Percentiles rank a stretch among this genome's conserved stretches.
phyloP scores from a whole-genome alignment of 2,888 invertebrate genomes.

The Pyrochroa serraticornis region DNA sequence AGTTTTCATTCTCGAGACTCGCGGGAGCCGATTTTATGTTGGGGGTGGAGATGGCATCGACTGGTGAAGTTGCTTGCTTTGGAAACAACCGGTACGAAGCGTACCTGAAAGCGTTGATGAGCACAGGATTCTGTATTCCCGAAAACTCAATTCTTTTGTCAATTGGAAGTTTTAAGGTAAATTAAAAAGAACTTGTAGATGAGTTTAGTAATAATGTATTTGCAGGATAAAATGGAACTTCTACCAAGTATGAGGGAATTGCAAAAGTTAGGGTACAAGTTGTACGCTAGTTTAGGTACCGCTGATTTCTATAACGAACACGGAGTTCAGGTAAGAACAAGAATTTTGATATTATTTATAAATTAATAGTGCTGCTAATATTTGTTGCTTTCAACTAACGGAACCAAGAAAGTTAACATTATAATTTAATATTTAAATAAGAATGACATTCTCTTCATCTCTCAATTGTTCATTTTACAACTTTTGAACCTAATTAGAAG shows the following conservation, averaged over 20 bases:
- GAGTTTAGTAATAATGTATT: constrained; percentile 39
- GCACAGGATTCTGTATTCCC: constrained; percentile 96
- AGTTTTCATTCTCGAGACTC: constrained; percentile 96
- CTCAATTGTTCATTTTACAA: background rate
- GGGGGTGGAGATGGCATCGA: constrained; percentile 99
- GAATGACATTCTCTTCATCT: too few relatives aligned
- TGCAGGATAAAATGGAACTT: constrained; percentile 90
- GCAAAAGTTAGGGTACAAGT: constrained; percentile 89
- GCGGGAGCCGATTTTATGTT: constrained; percentile 97
- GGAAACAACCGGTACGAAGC: constrained; percentile 98
- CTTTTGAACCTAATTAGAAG: background rate
- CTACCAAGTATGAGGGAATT: constrained; percentile 81
- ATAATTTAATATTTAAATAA: too few relatives aligned
- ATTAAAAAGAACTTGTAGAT: constrained; percentile 16
- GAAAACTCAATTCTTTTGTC: constrained; percentile 92
- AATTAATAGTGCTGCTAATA: constrained; percentile 6
- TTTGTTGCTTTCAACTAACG: background rate
- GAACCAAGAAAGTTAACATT: too few relatives aligned
- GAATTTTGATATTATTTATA: too few relatives aligned
- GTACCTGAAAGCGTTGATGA: constrained; percentile 96
- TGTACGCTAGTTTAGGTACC: constrained; percentile 98
- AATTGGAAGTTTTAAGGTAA: constrained; percentile 94
- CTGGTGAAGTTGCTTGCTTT: constrained; percentile 99
- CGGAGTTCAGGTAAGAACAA: constrained; percentile 79
- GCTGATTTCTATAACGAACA: constrained; percentile 97